These are phyloP conservation scores for Calonectris borealis DNA, from an alignment of 2,113 vertebrate species.

Conservation along the genomic window DNA sequence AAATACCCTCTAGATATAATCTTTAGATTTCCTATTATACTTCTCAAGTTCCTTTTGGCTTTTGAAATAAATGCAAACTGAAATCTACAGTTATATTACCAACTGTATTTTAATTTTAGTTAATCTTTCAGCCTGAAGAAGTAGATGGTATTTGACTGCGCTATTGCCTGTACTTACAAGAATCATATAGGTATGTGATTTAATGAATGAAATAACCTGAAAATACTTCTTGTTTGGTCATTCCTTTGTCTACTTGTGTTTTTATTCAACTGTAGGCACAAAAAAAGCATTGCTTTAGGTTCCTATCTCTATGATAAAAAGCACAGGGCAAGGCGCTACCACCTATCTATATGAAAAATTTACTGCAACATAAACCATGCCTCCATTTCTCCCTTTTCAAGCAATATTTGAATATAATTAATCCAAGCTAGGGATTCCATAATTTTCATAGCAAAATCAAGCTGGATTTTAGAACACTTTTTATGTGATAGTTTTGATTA, in stretches of 20 bases:
- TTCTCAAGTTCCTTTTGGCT: conserved; percentile 60
- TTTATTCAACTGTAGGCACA: not conserved
- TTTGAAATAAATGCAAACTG: conserved; percentile 71
- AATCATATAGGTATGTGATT: not conserved
- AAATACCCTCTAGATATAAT: conserved; percentile 77
- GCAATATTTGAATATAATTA: not conserved
- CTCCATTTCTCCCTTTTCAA: not conserved
- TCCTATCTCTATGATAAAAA: not conserved
- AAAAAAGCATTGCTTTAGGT: not conserved
- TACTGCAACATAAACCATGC: not conserved
- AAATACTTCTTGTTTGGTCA: not conserved
- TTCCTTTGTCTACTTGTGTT: not conserved
- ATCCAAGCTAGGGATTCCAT: not conserved
- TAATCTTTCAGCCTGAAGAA: conserved; percentile 49
- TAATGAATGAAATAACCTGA: not conserved
- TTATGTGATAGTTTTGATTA: not conserved
- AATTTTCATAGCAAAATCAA: not conserved
- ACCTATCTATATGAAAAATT: not conserved
- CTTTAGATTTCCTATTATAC: conserved; percentile 73
- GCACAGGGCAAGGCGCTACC: not conserved
- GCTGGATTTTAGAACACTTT: not conserved
- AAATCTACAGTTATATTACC: conserved; percentile 58
- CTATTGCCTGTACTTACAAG: not conserved
- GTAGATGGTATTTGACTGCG: not conserved
- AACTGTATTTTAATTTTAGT: conserved; percentile 66